Evolutionary conservation across 2,888 invertebrate species (phyloP), one percentile per base, ranked within the genome.

Genomic region (Serrognathus titanus): DNA sequence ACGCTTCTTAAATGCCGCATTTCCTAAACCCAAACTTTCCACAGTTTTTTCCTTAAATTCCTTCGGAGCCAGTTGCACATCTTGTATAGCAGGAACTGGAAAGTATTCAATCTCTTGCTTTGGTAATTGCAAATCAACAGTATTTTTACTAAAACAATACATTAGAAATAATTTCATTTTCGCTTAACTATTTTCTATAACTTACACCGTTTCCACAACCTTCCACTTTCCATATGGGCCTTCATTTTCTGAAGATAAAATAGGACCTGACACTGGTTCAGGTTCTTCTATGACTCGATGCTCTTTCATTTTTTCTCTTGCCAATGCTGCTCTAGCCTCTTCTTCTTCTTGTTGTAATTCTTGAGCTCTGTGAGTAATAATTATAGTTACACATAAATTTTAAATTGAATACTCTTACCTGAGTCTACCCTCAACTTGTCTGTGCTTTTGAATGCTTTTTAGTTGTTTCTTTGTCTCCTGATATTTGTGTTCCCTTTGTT

Each of bases 181-280:
- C 9, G 13, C 45, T 40, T 40, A 40, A 40, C 10, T 9, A 9
- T 9, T 5, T 36, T n/a, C 12, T 6, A 38, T 46, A 54, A 75
- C 79, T 73, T 79, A 88, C 88, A 80, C 79, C 63, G 80, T 78
- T 58, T 83, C 80, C 6, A 92, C 84, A 5, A 85, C 81, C 67
- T 84, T 82, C 92, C 92, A 92, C n/a, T 83, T 79, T 5, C 92
- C 92, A 69, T 89, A 91, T 1, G 90, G 88, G 61, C 85, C 83
- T 1, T 80, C 81, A 57, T 81, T 82, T 24, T 82, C 82, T 1
- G 85, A 82, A 1, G 87, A 85, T 41, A 87, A 83, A 63, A 83
- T 77, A 48, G 81, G 80, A 52, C 78, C 78, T 62, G 76, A 71
- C 45, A 76, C 77, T 4, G 77, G 75, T 41, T 73, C 66, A 10